phyloP scores from a whole-genome alignment of 1,140 invertebrate species.

The Pseudomyrmex concolor region DNA sequence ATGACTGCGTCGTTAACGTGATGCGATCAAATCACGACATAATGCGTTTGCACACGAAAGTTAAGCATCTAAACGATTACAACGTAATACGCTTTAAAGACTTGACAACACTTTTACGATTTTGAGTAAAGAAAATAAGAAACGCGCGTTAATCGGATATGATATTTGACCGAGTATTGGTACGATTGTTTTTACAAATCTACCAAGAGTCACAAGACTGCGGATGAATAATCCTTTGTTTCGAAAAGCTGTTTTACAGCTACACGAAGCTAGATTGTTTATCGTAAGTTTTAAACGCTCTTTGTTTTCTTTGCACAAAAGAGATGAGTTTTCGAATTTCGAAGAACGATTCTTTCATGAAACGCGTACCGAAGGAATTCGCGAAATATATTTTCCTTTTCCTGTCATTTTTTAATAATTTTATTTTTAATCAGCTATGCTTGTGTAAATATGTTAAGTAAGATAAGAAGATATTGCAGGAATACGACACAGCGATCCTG shows the following conservation, averaged over 20 bases:
- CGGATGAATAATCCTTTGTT: constrained; percentile 17
- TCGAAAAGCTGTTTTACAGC: constrained; percentile 5
- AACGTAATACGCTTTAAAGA: constrained; percentile 40
- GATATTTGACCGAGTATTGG: constrained; percentile 18
- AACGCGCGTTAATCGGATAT: constrained; percentile 27
- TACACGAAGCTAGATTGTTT: not conserved
- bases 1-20: not conserved
- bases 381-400: constrained; percentile 4
- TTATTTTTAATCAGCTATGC: constrained; percentile 30
- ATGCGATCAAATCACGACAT: too few relatives aligned
- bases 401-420: constrained; percentile 20
- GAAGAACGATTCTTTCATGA: not conserved
- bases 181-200: constrained; percentile 39
- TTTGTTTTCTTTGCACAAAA: constrained; percentile 12
- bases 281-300: constrained; percentile 14
- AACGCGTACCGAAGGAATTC: constrained; percentile 30
- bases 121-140: constrained; percentile 12
- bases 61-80: constrained; percentile 26
- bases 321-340: not conserved
- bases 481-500: constrained; percentile 25
- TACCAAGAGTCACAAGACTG: constrained; percentile 68
- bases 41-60: not conserved
- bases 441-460: constrained; percentile 42
- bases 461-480: constrained; percentile 15
- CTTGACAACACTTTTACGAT: not conserved